Percentiles rank a stretch among this genome's conserved stretches.
phyloP scores from a whole-genome alignment of 2,888 invertebrate species.

The Muscina levida region DNA sequence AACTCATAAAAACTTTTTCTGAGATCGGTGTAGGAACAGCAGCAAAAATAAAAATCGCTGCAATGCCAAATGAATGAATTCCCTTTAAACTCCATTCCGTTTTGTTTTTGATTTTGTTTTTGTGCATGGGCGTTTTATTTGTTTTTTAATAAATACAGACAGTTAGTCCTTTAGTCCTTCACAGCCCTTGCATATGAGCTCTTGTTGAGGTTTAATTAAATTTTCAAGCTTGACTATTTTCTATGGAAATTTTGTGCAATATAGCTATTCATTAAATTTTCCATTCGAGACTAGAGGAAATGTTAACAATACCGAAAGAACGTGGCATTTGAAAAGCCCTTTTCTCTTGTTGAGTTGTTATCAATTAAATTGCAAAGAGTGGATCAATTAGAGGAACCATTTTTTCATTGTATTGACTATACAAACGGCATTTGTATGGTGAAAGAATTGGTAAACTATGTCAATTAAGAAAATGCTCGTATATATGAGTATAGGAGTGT shows the following conservation, averaged over 20 bases:
- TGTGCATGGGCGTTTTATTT: no score
- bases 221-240: conserved; percentile 54
- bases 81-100: conserved; percentile 21
- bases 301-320: conserved; percentile 1
- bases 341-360: conserved; percentile 29
- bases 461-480: conserved; percentile 12
- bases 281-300: conserved; percentile 17
- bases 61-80: conserved; percentile 42
- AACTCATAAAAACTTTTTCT: conserved; percentile 60
- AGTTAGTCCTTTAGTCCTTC: conserved; percentile 24
- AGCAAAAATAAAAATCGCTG: conserved; percentile 1
- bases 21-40: background rate
- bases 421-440: no score
- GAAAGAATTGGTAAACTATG: background rate
- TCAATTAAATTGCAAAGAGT: conserved; percentile 30
- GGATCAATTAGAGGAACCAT: conserved; percentile 31
- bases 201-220: conserved; percentile 60
- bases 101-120: conserved; percentile 21
- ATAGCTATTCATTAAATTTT: conserved; percentile 36
- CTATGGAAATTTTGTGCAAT: conserved; percentile 29
- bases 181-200: background rate
- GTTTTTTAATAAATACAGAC: conserved; percentile 60
- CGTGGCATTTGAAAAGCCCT: conserved; percentile 13
- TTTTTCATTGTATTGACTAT: no score
- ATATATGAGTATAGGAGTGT: no score